phyloP scores from a whole-genome alignment of 2,797 vertebrate genomes.

The Tenualosa ilisha region DNA sequence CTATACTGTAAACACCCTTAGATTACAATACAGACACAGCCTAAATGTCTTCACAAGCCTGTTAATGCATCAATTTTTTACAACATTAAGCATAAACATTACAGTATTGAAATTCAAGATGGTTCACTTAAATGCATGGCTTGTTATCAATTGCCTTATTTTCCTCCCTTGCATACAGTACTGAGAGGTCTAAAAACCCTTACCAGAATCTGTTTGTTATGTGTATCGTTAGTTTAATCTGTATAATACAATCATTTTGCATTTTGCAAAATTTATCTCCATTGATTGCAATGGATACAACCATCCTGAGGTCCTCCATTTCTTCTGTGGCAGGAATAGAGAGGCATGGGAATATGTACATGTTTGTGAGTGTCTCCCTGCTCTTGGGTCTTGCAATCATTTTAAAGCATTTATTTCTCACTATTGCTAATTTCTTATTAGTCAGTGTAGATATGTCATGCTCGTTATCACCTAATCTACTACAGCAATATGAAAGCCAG shows the following conservation, averaged over 20 bases:
- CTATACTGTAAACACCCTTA: conserved; percentile 15
- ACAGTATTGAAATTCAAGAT: conserved; percentile 59
- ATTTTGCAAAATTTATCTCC: conserved; percentile 79
- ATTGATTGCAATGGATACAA: conserved; percentile 80
- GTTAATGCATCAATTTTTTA: conserved; percentile 58
- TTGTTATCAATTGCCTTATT: conserved; percentile 73
- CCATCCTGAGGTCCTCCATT: conserved; percentile 56
- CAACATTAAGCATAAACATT: conserved; percentile 55
- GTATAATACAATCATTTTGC: conserved; percentile 71
- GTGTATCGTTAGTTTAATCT: conserved; percentile 64
- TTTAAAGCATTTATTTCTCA: conserved; percentile 45
- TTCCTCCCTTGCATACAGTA: conserved; percentile 64
- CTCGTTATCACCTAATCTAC: conserved; percentile 22
- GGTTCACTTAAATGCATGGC: conserved; percentile 71
- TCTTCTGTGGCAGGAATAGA: conserved; percentile 67
- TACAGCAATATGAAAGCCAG: conserved; percentile 51
- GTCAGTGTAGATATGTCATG: neutral
- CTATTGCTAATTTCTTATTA: conserved; percentile 31
- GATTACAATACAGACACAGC: conserved; percentile 37
- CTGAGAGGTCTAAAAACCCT: conserved; percentile 52
- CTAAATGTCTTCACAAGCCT: conserved; percentile 57
- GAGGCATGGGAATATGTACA: conserved; percentile 54
- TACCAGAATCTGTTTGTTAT: conserved; percentile 29
- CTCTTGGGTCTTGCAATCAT: conserved; percentile 35
- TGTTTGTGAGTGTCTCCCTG: conserved; percentile 41